These are phyloP conservation scores for Mactromeris polynyma DNA, from an alignment of 2,888 invertebrate genomes.

Conservation along the genomic window DNA sequence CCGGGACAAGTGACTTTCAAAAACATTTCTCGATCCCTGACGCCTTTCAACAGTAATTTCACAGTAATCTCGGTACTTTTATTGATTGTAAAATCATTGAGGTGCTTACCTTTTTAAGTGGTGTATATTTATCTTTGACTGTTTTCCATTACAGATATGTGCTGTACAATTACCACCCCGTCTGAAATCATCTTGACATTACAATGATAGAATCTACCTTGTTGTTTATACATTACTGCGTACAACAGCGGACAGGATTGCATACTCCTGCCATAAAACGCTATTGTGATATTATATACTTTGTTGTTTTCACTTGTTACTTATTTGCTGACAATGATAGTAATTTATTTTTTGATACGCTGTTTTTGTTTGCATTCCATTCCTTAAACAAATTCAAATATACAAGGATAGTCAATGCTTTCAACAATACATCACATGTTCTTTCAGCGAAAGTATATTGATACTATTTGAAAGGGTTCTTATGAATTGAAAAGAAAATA, in stretches of 20 bases:
- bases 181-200: slow-evolving; percentile 9
- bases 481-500: too few relatives aligned
- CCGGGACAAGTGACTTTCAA: too few relatives aligned
- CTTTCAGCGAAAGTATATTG: too few relatives aligned
- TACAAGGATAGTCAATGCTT: too few relatives aligned
- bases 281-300: neutral
- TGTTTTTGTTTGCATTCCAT: neutral
- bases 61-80: too few relatives aligned
- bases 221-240: neutral
- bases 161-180: slow-evolving; percentile 8
- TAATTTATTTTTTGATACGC: neutral
- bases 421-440: too few relatives aligned
- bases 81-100: too few relatives aligned
- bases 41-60: too few relatives aligned
- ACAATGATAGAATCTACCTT: neutral
- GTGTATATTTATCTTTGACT: neutral
- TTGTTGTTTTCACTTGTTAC: neutral
- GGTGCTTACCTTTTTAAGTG: neutral
- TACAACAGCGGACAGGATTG: neutral
- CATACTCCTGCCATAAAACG: neutral
- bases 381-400: neutral
- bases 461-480: too few relatives aligned
- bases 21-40: too few relatives aligned
- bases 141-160: slow-evolving; percentile 12
- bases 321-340: neutral